Percentiles rank a stretch among this genome's conserved stretches.
These are phyloP conservation scores for Coluber constrictor DNA, from an alignment of 2,797 vertebrate species.

Conservation along the genomic window DNA sequence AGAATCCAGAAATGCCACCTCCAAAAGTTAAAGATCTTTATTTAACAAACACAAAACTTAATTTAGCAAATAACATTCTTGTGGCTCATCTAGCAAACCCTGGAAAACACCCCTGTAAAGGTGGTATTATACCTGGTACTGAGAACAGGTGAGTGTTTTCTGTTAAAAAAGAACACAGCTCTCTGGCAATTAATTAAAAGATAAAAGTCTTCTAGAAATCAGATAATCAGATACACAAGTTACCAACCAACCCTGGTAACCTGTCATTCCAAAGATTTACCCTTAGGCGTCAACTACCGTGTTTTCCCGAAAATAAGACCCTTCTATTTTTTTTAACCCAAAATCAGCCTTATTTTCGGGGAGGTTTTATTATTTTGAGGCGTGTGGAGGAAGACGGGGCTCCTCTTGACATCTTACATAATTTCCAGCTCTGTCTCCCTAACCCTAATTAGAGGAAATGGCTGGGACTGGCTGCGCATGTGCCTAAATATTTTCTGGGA, in stretches of 20 bases:
- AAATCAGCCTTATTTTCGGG: no score
- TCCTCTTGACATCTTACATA: no score
- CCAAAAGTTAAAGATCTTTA: conserved; percentile 51
- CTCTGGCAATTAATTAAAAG: neutral
- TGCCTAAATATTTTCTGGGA: no score
- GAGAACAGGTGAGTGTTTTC: no score
- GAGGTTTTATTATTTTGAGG: no score
- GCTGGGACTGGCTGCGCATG: no score
- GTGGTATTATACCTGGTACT: conserved; percentile 1
- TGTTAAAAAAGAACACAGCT: neutral
- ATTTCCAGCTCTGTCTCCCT: no score
- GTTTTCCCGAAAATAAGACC: no score
- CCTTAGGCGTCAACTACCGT: neutral
- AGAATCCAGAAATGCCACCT: neutral
- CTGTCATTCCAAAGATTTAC: accelerated
- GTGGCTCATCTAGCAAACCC: conserved; percentile 30
- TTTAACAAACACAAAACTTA: conserved; percentile 56
- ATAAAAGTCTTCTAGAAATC: conserved; percentile 27
- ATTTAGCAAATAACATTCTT: conserved; percentile 7
- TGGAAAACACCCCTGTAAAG: conserved; percentile 33
- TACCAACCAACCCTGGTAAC: neutral
- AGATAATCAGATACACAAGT: conserved; percentile 24
- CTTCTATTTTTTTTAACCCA: no score
- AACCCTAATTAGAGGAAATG: no score
- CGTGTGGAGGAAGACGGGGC: no score